Base-by-base conservation (phyloP, 1,140 invertebrate genomes). In the Maniola jurtina region DNA sequence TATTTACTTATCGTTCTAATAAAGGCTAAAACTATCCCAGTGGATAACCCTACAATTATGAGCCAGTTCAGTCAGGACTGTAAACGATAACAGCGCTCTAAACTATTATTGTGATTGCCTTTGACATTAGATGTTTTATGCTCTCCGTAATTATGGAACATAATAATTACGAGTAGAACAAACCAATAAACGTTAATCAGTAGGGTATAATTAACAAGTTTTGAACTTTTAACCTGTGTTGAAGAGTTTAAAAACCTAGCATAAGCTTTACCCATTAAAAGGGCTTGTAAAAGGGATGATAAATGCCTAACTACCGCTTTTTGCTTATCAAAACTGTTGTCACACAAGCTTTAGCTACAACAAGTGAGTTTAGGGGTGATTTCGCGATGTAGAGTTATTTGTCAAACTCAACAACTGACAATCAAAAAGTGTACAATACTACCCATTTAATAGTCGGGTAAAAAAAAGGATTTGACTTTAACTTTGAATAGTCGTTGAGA, bases 31-130 rank as follows among this genome's bases (percentile, higher is more conserved):
- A 79, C 72, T 72, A 76, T 72, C 74, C 76, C 75, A 73, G 56
- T 62, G 72, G 84, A 84, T 84, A 83, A 82, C 73, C 75, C 74
- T 38, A 75, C 80, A 77, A 88, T 83, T 84, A 86, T 56, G 71
- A 73, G 61, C 73, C 61, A 74, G 72, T 79, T 78, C 71, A 65
- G 70, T 78, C 71, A 65, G 70, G 77, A 61, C 58, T 58, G 40
- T 72, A 67, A 71, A 72, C 68, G 71, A 70, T 73, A 75, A 61
- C 71, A 65, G 36, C 52, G 56, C 50, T 68, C 60, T 70, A 65
- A 64, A 71, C 38, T 40, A 45, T 40, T 33, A 63, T 54, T 25
- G 64, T 65, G 36, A 58, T 62, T 69, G 57, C 47, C 13, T 47
- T 61, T 61, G 50, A 56, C 40, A 57, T 61, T 48, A 40, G n/a